Percentiles rank a stretch among this genome's conserved stretches.
These are phyloP conservation scores for Automeris io DNA, from an alignment of 2,888 invertebrate genomes.

Conservation along the genomic window DNA sequence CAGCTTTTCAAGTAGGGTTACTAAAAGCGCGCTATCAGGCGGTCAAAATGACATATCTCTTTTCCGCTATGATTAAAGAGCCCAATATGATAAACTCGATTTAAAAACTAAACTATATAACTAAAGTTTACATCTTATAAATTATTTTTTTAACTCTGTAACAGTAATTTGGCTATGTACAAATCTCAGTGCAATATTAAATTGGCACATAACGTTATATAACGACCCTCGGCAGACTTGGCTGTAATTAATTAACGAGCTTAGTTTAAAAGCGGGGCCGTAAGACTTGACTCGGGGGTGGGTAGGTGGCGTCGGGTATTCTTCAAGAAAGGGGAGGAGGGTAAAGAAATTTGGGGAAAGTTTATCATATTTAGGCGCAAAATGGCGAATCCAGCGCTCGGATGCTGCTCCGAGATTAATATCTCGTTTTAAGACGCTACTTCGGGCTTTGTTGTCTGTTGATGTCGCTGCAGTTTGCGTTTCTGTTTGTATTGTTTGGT, in stretches of 20 bases:
- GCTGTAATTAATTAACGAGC: slow-evolving; percentile 78
- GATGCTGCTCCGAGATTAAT: slow-evolving; percentile 72
- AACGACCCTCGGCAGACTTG: slow-evolving; percentile 66
- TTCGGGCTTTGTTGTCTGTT: slow-evolving; percentile 66
- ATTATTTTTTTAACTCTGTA: background rate
- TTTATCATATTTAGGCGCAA: slow-evolving; percentile 78
- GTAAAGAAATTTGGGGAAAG: slow-evolving; percentile 75
- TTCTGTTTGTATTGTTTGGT: background rate
- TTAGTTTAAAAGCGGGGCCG: slow-evolving; percentile 78
- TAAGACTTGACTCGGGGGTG: slow-evolving; percentile 65
- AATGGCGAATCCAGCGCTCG: slow-evolving; percentile 76
- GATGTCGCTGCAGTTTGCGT: slow-evolving; percentile 56
- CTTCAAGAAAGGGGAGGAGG: slow-evolving; percentile 54
- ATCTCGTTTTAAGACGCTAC: slow-evolving; percentile 72
- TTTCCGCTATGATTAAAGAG: too few relatives aligned
- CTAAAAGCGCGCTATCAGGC: too few relatives aligned
- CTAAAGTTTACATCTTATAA: too few relatives aligned
- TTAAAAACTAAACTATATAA: too few relatives aligned
- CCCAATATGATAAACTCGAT: too few relatives aligned
- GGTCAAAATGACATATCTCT: too few relatives aligned
- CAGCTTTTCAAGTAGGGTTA: too few relatives aligned
- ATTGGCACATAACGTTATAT: slow-evolving; percentile 70
- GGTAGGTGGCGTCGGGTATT: slow-evolving; percentile 32
- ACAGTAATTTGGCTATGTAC: background rate
- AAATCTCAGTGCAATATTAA: slow-evolving; percentile 55